Evolutionary conservation across 2,113 vertebrate species (phyloP).

Genomic region (Probosciger aterrimus): DNA sequence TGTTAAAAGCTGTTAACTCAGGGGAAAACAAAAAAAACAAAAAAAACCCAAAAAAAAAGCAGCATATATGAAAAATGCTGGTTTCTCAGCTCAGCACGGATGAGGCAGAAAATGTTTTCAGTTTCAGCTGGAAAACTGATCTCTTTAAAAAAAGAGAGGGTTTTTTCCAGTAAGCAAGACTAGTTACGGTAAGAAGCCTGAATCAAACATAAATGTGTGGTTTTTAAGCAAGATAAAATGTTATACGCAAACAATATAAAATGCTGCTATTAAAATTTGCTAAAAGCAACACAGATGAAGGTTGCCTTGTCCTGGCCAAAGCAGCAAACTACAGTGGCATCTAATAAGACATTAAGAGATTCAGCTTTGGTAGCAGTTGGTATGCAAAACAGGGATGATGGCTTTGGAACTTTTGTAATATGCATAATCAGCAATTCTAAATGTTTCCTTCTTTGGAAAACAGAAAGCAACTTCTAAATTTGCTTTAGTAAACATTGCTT

Average conservation of each 20-base stretch:
- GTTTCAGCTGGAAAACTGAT: constrained; percentile 80
- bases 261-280: constrained; percentile 57
- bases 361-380: neutral
- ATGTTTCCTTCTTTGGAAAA: constrained; percentile 23
- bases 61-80: constrained; percentile 68
- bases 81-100: constrained; percentile 71
- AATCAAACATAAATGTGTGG: constrained; percentile 62
- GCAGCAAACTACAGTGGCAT: neutral
- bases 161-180: constrained; percentile 76
- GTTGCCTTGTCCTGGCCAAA: neutral
- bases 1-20: constrained; percentile 54
- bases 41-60: too few relatives aligned
- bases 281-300: constrained; percentile 3
- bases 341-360: neutral
- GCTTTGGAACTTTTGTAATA: neutral
- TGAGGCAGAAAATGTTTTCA: constrained; percentile 73
- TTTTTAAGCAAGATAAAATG: constrained; percentile 70
- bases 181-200: constrained; percentile 67
- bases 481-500: constrained; percentile 9
- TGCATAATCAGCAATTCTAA: constrained; percentile 5
- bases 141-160: constrained; percentile 67
- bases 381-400: constrained; percentile 32
- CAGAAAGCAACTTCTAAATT: constrained; percentile 32
- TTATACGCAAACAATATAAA: constrained; percentile 46
- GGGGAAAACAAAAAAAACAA: neutral